phyloP scores from a whole-genome alignment of 2,113 vertebrate genomes.

The Cyanoderma ruficeps region DNA sequence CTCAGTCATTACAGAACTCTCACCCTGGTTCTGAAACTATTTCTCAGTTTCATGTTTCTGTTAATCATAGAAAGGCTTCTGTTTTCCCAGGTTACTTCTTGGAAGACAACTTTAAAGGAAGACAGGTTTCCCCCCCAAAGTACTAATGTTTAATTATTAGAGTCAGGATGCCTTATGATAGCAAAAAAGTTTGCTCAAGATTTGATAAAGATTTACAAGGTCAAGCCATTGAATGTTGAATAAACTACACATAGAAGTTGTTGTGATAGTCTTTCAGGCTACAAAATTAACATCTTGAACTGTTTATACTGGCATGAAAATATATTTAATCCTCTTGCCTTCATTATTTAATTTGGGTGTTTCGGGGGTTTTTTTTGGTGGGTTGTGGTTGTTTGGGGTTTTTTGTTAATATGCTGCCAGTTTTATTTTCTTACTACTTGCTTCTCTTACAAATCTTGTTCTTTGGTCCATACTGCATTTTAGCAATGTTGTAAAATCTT shows the following conservation, averaged over 20 bases:
- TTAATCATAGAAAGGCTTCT: background rate
- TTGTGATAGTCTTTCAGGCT: background rate
- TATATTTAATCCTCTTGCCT: background rate
- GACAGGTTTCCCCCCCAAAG: background rate
- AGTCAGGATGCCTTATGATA: background rate
- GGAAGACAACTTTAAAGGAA: background rate
- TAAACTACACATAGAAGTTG: background rate
- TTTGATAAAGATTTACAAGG: background rate
- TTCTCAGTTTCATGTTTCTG: background rate
- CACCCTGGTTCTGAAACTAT: background rate
- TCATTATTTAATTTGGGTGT: background rate
- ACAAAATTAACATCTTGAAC: background rate
- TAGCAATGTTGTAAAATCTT: background rate
- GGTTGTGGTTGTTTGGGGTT: background rate
- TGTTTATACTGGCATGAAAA: background rate
- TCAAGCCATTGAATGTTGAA: background rate
- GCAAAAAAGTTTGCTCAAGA: background rate
- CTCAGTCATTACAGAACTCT: background rate
- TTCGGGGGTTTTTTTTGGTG: background rate
- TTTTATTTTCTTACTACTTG: background rate
- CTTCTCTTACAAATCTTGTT: background rate
- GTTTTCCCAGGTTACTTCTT: background rate
- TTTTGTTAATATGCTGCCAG: background rate
- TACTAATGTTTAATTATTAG: background rate
- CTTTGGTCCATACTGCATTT: background rate